phyloP scores from a whole-genome alignment of 2,888 invertebrate genomes.

The Helobdella robusta region DNA sequence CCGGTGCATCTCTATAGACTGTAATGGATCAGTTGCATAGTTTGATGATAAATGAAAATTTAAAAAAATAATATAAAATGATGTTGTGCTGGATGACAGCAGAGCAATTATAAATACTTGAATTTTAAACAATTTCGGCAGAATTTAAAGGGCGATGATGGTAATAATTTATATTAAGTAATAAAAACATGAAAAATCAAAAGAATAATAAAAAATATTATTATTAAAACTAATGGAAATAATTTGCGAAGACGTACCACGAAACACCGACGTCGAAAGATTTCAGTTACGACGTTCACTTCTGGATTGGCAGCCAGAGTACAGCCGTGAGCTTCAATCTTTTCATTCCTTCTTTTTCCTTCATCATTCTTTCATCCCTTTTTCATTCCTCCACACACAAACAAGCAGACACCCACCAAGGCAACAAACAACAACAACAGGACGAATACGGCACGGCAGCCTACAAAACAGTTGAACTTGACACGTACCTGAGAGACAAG shows the following conservation, averaged over 20 bases:
- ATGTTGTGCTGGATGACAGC: too few species aligned
- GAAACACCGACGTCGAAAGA: constrained; percentile 33
- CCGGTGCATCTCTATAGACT: too few species aligned
- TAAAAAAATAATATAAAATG: too few species aligned
- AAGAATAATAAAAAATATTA: too few species aligned
- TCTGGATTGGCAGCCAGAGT: constrained; percentile 49
- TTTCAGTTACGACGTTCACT: constrained; percentile 46
- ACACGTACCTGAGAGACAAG: constrained; percentile 44
- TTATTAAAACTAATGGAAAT: background rate
- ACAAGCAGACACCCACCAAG: too few species aligned
- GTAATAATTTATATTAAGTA: too few species aligned
- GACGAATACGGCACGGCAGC: constrained; percentile 50
- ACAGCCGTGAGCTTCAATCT: constrained; percentile 41
- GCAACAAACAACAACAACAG: constrained; percentile 22
- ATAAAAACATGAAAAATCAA: too few species aligned
- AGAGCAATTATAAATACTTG: too few species aligned
- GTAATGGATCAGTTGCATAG: too few species aligned
- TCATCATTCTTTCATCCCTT: background rate
- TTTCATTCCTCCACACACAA: background rate
- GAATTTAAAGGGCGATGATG: too few species aligned
- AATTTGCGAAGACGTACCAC: background rate
- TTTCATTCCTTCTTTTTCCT: background rate
- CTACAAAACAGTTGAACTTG: constrained; percentile 50
- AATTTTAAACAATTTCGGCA: too few species aligned
- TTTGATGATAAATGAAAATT: too few species aligned